Percentiles rank a stretch among this genome's conserved stretches.
Evolutionary conservation across 92 coral and sea anemone genomes (phyloP).

Genomic region (Epizoanthus illoricatus): DNA sequence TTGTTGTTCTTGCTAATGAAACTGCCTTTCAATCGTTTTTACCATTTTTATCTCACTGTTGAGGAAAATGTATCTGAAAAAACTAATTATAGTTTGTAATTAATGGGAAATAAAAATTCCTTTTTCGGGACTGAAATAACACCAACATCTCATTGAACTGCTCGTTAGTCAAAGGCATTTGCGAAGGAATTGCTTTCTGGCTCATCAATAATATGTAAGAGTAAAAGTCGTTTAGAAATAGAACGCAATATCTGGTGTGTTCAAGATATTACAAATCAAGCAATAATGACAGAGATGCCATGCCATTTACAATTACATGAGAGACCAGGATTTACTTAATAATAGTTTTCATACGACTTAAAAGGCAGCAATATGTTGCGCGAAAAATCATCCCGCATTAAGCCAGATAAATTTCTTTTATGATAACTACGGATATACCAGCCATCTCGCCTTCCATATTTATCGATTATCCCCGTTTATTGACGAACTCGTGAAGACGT

Average conservation of each 20-base stretch:
- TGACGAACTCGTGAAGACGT: no score
- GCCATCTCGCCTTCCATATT: no score
- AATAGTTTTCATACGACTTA: background rate
- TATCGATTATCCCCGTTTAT: no score
- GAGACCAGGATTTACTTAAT: no score
- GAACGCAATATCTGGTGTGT: background rate
- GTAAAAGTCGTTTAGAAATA: no score
- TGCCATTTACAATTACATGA: no score
- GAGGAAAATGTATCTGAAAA: background rate
- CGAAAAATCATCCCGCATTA: background rate
- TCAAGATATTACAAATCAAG: background rate
- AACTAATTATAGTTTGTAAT: background rate
- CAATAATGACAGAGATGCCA: background rate
- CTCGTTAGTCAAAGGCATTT: background rate
- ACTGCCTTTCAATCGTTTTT: background rate
- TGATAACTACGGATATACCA: no score
- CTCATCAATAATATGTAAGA: background rate
- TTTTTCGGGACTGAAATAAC: background rate
- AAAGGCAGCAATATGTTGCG: background rate
- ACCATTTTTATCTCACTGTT: background rate
- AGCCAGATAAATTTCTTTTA: no score
- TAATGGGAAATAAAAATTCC: background rate
- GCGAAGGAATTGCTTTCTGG: background rate
- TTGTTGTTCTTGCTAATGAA: constrained; percentile 5
- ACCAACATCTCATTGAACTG: background rate